Conservation (phyloP, 2,113 vertebrate species). For the Urocitellus parryii region DNA sequence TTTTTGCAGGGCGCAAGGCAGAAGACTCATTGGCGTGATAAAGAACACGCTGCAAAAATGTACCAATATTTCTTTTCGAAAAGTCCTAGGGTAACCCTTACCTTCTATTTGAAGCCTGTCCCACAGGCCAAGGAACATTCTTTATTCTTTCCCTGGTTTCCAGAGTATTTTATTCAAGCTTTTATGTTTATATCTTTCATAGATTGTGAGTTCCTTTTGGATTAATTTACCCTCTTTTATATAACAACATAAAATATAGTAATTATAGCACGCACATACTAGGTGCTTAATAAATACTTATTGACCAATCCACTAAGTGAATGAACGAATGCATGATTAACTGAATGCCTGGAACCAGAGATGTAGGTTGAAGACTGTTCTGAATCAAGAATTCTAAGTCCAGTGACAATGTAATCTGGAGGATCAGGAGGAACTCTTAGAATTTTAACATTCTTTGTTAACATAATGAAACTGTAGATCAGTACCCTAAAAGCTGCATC, state of each 20-base stretch:
- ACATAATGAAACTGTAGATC: neutral
- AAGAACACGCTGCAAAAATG: conserved; percentile 49
- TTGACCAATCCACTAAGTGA: neutral
- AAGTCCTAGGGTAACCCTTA: neutral
- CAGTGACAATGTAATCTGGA: neutral
- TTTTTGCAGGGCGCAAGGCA: neutral
- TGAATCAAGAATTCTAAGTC: neutral
- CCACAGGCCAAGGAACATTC: neutral
- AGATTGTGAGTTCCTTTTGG: neutral
- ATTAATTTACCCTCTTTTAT: neutral
- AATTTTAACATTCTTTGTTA: neutral
- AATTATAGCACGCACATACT: neutral
- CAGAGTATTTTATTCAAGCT: neutral
- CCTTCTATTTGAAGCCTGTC: neutral
- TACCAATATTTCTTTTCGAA: neutral
- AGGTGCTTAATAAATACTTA: neutral
- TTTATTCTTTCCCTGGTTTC: neutral
- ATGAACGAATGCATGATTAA: neutral
- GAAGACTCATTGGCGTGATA: neutral
- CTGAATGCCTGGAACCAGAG: neutral
- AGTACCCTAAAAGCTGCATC: neutral
- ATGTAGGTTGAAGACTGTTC: neutral
- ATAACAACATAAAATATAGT: neutral
- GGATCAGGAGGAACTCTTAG: neutral
- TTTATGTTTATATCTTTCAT: neutral